Evolutionary conservation across 1,140 invertebrate genomes (phyloP).

Genomic region (Heterodera carotae): DNA sequence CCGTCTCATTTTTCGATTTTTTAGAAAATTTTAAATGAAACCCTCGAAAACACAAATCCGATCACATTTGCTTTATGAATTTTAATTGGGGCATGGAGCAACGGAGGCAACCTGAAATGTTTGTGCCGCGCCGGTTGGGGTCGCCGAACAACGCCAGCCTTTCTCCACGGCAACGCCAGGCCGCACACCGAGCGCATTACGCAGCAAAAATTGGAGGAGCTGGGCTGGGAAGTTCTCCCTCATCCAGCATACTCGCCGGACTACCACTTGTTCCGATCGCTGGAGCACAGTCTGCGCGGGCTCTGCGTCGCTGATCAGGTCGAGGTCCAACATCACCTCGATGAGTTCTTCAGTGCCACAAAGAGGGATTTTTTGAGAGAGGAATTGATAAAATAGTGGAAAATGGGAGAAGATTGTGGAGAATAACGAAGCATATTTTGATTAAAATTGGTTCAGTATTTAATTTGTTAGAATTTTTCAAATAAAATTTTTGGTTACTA

Average conservation of each 20-base stretch:
- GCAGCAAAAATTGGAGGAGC: constrained; percentile 14
- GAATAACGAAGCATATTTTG: background rate
- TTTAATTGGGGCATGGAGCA: too few relatives aligned
- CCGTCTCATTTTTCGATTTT: too few relatives aligned
- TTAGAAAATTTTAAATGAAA: too few relatives aligned
- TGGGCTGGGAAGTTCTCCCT: constrained; percentile 24
- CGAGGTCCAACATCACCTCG: background rate
- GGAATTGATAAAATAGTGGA: background rate
- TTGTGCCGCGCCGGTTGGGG: background rate
- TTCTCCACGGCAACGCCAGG: constrained; percentile 19
- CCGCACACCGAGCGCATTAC: constrained; percentile 13
- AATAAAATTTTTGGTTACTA: background rate
- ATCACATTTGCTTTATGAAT: too few relatives aligned
- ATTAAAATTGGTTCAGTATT: background rate
- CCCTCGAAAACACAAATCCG: too few relatives aligned
- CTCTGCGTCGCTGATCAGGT: background rate
- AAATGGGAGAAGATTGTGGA: too few relatives aligned
- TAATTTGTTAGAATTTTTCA: too few relatives aligned
- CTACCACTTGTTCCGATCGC: background rate
- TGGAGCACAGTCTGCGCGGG: constrained; percentile 10
- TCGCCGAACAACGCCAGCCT: background rate
- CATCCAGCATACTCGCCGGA: constrained; percentile 14
- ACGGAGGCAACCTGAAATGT: too few relatives aligned
- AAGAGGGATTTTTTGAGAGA: background rate
- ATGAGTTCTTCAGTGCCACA: background rate